Percentiles rank a stretch among this genome's conserved stretches.
Evolutionary conservation across 2,888 invertebrate species (phyloP).

Genomic region (Brenthis hecate): DNA sequence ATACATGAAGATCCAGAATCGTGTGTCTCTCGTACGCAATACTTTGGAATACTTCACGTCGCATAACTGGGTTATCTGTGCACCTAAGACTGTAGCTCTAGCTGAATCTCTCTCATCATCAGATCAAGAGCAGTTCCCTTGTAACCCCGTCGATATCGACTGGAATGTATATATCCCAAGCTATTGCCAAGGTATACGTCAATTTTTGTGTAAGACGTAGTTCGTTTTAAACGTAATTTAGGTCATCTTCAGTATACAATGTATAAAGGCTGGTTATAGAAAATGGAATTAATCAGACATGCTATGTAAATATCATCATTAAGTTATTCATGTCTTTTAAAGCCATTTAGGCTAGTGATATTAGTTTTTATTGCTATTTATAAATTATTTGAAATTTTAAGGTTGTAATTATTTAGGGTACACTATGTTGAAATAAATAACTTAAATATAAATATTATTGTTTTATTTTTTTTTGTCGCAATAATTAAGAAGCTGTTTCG

Average conservation of each 20-base stretch:
- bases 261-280: neutral
- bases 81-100: slow-evolving; percentile 30
- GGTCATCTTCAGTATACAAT: neutral
- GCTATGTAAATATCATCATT: neutral
- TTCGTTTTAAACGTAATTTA: neutral
- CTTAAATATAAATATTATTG: too few relatives aligned
- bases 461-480: too few relatives aligned
- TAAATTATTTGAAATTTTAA: neutral
- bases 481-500: too few relatives aligned
- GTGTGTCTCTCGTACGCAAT: slow-evolving; percentile 34
- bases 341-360: slow-evolving; percentile 20
- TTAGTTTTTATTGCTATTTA: slow-evolving; percentile 18
- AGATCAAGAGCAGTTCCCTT: slow-evolving; percentile 39
- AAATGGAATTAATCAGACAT: too few relatives aligned
- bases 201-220: slow-evolving; percentile 32
- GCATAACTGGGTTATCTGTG: slow-evolving; percentile 39
- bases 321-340: slow-evolving; percentile 1
- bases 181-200: slow-evolving; percentile 39
- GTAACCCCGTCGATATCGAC: slow-evolving; percentile 40
- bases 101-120: slow-evolving; percentile 31
- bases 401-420: neutral
- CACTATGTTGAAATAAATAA: neutral
- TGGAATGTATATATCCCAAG: slow-evolving; percentile 44
- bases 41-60: slow-evolving; percentile 41
- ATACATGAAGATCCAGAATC: slow-evolving; percentile 48